These are phyloP conservation scores for Spondyliosoma cantharus DNA, from an alignment of 2,797 vertebrate species.

Conservation along the genomic window DNA sequence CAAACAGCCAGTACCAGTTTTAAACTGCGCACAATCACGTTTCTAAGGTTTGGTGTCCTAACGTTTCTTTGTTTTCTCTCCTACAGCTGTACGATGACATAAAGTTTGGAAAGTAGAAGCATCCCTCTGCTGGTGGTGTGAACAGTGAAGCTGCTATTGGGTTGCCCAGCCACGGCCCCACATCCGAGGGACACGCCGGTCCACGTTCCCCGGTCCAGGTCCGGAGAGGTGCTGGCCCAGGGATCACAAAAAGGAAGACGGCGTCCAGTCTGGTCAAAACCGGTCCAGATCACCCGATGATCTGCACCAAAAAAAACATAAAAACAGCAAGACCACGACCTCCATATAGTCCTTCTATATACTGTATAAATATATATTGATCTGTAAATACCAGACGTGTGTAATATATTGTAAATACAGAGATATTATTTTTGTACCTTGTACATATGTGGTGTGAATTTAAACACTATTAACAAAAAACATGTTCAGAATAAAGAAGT, in stretches of 20 bases:
- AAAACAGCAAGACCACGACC: conserved; percentile 52
- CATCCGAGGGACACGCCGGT: conserved; percentile 32
- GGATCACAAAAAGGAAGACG: conserved; percentile 65
- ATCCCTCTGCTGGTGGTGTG: conserved; percentile 31
- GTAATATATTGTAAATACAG: conserved; percentile 85
- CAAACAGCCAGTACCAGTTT: rapidly evolving
- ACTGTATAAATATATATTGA: conserved; percentile 60
- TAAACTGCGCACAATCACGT: background rate
- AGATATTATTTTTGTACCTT: conserved; percentile 85
- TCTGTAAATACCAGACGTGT: conserved; percentile 73
- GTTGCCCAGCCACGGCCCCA: conserved; percentile 42
- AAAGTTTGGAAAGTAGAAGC: conserved; percentile 78
- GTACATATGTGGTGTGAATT: conserved; percentile 79
- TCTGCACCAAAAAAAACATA: conserved; percentile 43
- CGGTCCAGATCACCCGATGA: conserved; percentile 47
- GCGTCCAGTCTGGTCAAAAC: conserved; percentile 51
- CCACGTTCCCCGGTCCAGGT: conserved; percentile 8
- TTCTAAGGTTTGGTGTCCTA: background rate
- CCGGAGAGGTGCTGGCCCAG: conserved; percentile 60
- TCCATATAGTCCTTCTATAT: conserved; percentile 49
- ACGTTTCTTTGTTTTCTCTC: background rate
- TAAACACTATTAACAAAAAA: conserved; percentile 81
- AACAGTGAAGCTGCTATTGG: conserved; percentile 74
- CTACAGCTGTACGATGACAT: conserved; percentile 85
- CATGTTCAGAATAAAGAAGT: conserved; percentile 68